phyloP scores from a whole-genome alignment of 2,888 invertebrate species.

The Acheta domesticus region DNA sequence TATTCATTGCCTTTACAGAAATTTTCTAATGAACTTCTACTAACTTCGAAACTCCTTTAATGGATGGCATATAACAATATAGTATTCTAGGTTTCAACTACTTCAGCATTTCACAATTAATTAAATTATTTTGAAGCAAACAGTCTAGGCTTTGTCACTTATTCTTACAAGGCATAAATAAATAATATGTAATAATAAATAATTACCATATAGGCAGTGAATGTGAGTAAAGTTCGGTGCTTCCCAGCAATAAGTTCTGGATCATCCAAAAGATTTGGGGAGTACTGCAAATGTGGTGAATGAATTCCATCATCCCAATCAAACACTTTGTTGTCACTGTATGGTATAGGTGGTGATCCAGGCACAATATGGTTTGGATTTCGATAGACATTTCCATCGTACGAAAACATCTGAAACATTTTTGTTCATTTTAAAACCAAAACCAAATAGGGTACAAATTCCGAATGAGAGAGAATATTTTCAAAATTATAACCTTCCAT shows the following conservation, averaged over 20 bases:
- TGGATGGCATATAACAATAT: no score
- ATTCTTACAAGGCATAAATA: neutral
- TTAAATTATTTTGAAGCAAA: no score
- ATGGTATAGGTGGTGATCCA: slow-evolving; percentile 50
- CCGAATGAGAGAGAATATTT: no score
- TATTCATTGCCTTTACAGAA: no score
- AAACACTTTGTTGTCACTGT: slow-evolving; percentile 51
- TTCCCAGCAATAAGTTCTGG: slow-evolving; percentile 87
- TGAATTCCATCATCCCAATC: slow-evolving; percentile 52
- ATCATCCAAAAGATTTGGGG: slow-evolving; percentile 87
- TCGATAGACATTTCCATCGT: slow-evolving; percentile 63
- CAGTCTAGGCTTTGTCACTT: neutral
- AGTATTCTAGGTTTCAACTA: no score
- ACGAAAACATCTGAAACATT: slow-evolving; percentile 66
- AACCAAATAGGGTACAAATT: no score
- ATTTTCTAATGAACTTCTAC: no score
- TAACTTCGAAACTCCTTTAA: no score
- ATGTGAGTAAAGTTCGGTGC: slow-evolving; percentile 80
- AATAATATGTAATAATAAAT: neutral
- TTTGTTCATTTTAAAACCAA: neutral
- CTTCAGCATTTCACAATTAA: no score
- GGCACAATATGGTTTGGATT: slow-evolving; percentile 50
- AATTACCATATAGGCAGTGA: slow-evolving; percentile 76
- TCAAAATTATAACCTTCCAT: no score
- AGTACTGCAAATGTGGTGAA: slow-evolving; percentile 55